Base-by-base conservation (phyloP, 1,140 invertebrate genomes). In the Gryllus bimaculatus region DNA sequence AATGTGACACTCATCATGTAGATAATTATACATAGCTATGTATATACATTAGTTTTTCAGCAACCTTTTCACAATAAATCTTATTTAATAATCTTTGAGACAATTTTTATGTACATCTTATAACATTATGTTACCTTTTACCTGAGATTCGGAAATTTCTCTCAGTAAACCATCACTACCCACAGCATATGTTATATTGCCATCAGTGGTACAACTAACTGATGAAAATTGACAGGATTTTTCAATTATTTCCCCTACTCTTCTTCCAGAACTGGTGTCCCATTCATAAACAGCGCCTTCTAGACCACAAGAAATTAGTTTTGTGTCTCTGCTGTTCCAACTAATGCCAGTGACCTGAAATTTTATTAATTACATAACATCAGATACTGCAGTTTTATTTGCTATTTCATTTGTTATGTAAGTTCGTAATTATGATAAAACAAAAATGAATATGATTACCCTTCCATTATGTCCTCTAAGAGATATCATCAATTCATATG, bases 261-360 rank as follows among this genome's bases (percentile, higher is more conserved):
- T 88, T 74, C 89, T 87, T 0, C 92, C 92, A 8, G 89, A 90
- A 74, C 85, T 87, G 80, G 94, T 90, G 81, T 95, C 92, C 96
- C 96, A 98, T 85, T 96, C 93, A 84, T 97, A 98, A 49, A 97
- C 90, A 7, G 94, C 94, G 5, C 96, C 96, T 83, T 97, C 95
- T 5, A 88, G 88, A 0, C 95, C 95, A 84, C 93, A 94, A 0
- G 94, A 94, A 8, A 94, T 89, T 15, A 96, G 82, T 81, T 90
- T 92, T 76, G 89, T 88, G 85, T 96, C 95, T 81, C 91, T 91
- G 15, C 88, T 85, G 0, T 91, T 91, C 95, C 95, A 98, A 7
- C 91, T 88, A 18, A 97, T 84, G 54, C 84, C 83, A n/a, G 81
- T 82, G 15, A 85, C 82, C 26, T 39, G 26, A 39, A 39, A 82